These are phyloP conservation scores for Epistrophe grossulariae DNA, from an alignment of 2,888 invertebrate genomes.

Conservation along the genomic window DNA sequence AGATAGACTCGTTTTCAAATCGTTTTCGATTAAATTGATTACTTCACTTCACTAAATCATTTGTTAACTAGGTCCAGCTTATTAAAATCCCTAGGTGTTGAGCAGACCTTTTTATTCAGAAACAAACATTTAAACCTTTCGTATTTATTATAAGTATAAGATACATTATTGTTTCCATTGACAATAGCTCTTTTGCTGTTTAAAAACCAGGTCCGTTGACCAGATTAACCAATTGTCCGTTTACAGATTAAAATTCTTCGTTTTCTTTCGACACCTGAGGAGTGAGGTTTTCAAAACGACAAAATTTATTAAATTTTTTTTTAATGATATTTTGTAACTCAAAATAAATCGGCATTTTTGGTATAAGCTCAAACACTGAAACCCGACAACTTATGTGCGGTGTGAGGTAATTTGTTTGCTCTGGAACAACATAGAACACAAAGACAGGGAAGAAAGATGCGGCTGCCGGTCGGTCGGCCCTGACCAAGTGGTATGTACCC, in stretches of 20 bases:
- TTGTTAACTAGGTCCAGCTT: neutral
- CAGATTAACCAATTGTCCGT: constrained; percentile 35
- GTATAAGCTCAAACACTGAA: constrained; percentile 25
- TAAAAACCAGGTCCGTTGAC: constrained; percentile 10
- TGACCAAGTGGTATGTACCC: constrained; percentile 62
- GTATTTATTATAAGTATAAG: neutral
- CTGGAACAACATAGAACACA: constrained; percentile 55
- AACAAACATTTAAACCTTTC: neutral
- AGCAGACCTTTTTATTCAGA: neutral
- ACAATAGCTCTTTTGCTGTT: constrained; percentile 38
- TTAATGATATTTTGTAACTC: constrained; percentile 59
- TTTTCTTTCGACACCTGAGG: neutral
- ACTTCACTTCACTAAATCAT: neutral
- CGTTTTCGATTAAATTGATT: neutral
- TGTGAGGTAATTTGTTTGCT: constrained; percentile 73
- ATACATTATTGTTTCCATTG: neutral
- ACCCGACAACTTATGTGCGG: constrained; percentile 38
- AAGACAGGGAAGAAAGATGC: constrained; percentile 52
- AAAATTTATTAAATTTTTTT: constrained; percentile 10
- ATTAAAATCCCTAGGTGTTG: neutral
- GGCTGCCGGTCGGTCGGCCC: constrained; percentile 46
- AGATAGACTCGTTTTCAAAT: neutral
- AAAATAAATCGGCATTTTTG: constrained; percentile 63
- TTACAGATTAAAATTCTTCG: constrained; percentile 27
- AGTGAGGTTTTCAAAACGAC: constrained; percentile 22